Evolutionary conservation across 2,888 invertebrate genomes (phyloP).

Genomic region (Morpho deidamia): DNA sequence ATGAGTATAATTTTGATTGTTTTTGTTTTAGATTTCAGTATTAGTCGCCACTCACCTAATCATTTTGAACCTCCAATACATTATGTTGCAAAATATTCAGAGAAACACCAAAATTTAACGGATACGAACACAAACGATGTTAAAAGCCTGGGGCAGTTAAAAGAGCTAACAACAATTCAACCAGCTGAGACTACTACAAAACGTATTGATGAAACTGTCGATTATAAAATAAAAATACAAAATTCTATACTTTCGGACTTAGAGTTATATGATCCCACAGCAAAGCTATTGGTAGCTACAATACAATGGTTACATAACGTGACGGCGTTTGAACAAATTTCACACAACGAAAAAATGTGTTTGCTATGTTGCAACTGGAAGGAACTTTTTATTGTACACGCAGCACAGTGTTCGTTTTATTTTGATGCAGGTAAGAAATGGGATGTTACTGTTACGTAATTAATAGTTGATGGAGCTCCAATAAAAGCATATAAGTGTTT

Average conservation of each 20-base stretch:
- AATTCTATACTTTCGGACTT: conserved; percentile 21
- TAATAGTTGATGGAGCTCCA: neutral
- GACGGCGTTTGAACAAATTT: conserved; percentile 84
- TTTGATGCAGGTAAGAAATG: conserved; percentile 82
- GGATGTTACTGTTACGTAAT: neutral
- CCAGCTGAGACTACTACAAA: conserved; percentile 31
- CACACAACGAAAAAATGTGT: conserved; percentile 81
- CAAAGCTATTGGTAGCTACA: conserved; percentile 85
- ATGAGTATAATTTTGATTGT: no score
- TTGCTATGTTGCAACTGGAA: conserved; percentile 90
- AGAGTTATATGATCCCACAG: conserved; percentile 81
- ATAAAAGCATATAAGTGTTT: no score
- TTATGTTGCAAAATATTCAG: conserved; percentile 37
- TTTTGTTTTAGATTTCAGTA: conserved; percentile 1
- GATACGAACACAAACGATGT: conserved; percentile 7
- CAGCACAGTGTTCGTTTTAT: conserved; percentile 88
- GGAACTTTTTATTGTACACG: conserved; percentile 89
- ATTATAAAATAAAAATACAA: conserved; percentile 25
- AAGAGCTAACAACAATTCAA: conserved; percentile 28
- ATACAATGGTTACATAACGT: conserved; percentile 90
- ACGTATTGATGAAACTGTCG: conserved; percentile 16
- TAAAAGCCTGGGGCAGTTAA: conserved; percentile 18
- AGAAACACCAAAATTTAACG: conserved; percentile 16
- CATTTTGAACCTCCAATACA: conserved; percentile 44
- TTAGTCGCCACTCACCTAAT: neutral